Base-by-base conservation (phyloP, 2,797 vertebrate genomes). In the Eupleurogrammus muticus region DNA sequence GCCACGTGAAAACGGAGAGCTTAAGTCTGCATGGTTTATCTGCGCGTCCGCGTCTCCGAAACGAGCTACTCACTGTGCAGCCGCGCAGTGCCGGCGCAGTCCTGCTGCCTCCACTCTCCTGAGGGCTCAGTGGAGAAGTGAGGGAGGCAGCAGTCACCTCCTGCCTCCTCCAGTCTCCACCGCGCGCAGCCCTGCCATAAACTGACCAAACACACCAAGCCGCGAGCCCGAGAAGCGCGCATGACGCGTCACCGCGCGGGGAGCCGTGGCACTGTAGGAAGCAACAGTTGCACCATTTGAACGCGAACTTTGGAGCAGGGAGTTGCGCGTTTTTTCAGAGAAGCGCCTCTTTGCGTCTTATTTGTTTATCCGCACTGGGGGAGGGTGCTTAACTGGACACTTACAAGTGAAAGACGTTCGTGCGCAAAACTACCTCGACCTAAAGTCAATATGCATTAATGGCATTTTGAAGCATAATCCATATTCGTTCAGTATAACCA, bases 81-180 rank as follows among this genome's bases (percentile, higher is more conserved):
- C 66, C 35, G 56, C 4, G 1, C 73, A 28, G 75, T 79, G 64
- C 60, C 52, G 77, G 40, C 50, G 70, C 75, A 73, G 74, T 70
- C 59, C 62, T 16, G 66, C 63, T 83, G 46, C 54, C 73, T 80
- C 66, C 82, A 53, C 72, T 74, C 82, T 86, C 79, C 74, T 63
- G 71, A 73, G 73, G 68, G 73, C 81, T 87, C 69, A 70, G 58
- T 53, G 73, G 70, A 74, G 84, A 69, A 85, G 69, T 84, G 84
- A 87, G 73, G 68, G 74, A 77, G 77, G 77, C 53, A 81, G 85
- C 80, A 76, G 73, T 78, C 69, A 60, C 70, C 77, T 75, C 79
- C 82, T 78, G 74, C 62, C 65, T 77, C 79, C 83, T 82, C 28
- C 28, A 28, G 28, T 6, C 76, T 85, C 80, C 81, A 55, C 64